Base-by-base conservation (phyloP, 2,888 invertebrate genomes). In the Nemotelus pantherinus region DNA sequence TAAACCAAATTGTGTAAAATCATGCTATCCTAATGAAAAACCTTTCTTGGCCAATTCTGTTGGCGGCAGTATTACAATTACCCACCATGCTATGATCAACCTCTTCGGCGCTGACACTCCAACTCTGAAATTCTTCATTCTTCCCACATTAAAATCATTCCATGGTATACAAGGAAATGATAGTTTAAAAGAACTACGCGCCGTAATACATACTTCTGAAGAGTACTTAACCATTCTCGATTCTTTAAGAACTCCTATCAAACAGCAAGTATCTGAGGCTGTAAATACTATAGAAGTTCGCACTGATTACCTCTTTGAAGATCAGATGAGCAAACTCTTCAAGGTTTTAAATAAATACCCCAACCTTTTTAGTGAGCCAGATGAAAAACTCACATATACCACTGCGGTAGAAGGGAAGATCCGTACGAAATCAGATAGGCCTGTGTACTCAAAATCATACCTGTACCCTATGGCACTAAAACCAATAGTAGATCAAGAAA, bases 91-190 rank as follows among this genome's bases (percentile, higher is more conserved):
- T 1, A 25, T 74, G 10, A 50, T 79, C n/a, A 76, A 79, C 71
- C 70, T 79, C n/a, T 80, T 80, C 58, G 77, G 78, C 39, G 47
- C 53, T 57, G 53, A 45, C 2, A 10, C 57, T 4, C 50, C 63
- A 55, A 78, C 75, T 9, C n/a, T 79, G n/a, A 77, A 80, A 78
- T 79, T 80, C 6, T 79, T 77, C 45, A 68, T 79, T 39, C 45
- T 79, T 45, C 78, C 78, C 3, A 79, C 68, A 5, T 48, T 80
- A n/a, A 78, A 55, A 10, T 55, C 77, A n/a, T 80, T 80, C 25
- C 60, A 80, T 65, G 79, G 78, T 2, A 78, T 79, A 3, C 41
- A 1, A 41, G 70, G 70, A 9, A 70, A 70, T 39, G 70, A 70
- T 44, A 70, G 70, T 39, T 6, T 70, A 9, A 70, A 70, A 43